phyloP scores from a whole-genome alignment of 2,888 invertebrate species.

The Mesoligia furuncula region DNA sequence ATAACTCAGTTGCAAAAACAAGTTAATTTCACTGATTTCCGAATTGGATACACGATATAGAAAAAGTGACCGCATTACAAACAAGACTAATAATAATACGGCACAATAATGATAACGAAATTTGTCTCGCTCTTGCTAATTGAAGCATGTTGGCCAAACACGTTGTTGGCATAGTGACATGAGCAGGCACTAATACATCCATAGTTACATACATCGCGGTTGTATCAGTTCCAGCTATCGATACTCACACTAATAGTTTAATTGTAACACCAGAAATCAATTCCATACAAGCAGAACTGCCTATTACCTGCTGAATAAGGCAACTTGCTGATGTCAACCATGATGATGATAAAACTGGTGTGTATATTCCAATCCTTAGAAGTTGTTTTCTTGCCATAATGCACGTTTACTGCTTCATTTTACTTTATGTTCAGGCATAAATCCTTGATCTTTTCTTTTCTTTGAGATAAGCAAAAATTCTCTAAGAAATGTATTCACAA shows the following conservation, averaged over 20 bases:
- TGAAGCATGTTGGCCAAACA: conserved; percentile 11
- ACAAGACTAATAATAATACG: neutral
- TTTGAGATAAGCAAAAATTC: conserved; percentile 15
- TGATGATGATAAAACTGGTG: neutral
- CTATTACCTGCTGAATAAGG: neutral
- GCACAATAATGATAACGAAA: neutral
- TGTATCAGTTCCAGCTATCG: neutral
- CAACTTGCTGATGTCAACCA: neutral
- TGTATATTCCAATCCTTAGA: neutral
- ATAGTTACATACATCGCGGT: neutral
- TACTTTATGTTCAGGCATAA: neutral
- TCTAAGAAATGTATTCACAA: neutral
- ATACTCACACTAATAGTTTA: neutral
- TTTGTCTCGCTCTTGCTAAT: conserved; percentile 18
- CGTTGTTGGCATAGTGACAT: conserved; percentile 2
- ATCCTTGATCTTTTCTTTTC: conserved; percentile 9
- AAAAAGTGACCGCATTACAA: neutral
- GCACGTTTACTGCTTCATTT: neutral
- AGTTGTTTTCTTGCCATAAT: neutral
- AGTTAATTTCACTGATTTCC: neutral
- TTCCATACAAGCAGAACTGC: neutral
- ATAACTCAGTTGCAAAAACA: neutral
- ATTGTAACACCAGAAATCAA: neutral
- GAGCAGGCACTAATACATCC: neutral
- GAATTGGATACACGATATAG: neutral